Evolutionary conservation across 2,113 vertebrate genomes (phyloP), one percentile per base, ranked within the genome.

Genomic region (Pionites leucogaster): DNA sequence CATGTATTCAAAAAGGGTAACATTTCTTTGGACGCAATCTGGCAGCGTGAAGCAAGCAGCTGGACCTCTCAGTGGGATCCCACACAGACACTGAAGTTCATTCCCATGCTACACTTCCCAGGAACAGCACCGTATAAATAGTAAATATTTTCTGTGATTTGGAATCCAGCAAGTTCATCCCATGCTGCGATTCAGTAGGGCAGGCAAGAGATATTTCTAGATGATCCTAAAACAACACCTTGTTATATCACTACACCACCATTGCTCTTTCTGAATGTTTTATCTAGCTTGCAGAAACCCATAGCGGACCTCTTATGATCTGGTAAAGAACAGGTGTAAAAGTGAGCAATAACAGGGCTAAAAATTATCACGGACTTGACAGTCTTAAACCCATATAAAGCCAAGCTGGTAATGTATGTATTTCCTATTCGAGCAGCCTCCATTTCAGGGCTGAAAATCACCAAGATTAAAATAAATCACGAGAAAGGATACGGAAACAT

Each of bases 101-200:
- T 87, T 96, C 96, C 91, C 95, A 94, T 92, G 88, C 95, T 68
- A 94, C 88, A 95, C 95, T 95, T 96, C 96, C 96, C 90, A 95
- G 96, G 92, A 97, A 90, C 93, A 82, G 86, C 57, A 85, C 90
- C 0, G 74, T 89, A 94, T 89, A 94, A 97, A 97, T 89, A 95
- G 92, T 95, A 95, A 97, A 86, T 94, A 95, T 96, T 96, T 97
- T 91, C 95, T 74, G 91, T 74, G 86, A 79, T 86, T 95, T 96
- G 92, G 88, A 96, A 95, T 84, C 92, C 81, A 70, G 78, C 76
- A 92, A 92, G 78, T 79, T 92, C 95, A 84, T 41, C 14, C 1
- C 92, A 96, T 14, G 74, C 96, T 94, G 88, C 0, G 74, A 94
- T 95, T 93, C 93, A 84, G 83, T 53, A 92, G 83, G 88, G 90